Percentiles rank a stretch among this genome's conserved stretches.
These are phyloP conservation scores for Clinocottus analis DNA, from an alignment of 2,113 vertebrate species.

Conservation along the genomic window DNA sequence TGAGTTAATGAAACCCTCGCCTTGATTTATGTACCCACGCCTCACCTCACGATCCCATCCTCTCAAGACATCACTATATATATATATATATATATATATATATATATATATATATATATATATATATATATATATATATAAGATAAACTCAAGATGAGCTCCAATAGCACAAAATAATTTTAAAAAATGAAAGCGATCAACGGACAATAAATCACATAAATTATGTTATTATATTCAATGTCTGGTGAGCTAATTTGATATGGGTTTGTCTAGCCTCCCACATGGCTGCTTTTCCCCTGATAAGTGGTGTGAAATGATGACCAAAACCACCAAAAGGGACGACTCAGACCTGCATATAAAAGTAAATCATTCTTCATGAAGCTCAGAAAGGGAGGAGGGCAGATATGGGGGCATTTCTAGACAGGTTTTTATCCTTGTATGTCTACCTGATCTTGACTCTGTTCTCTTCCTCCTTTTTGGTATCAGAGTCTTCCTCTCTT, in stretches of 20 bases:
- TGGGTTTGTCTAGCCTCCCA: neutral
- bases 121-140: too few species aligned
- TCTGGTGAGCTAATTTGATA: neutral
- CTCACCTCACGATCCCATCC: too few species aligned
- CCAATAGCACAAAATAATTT: neutral
- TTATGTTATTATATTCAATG: neutral
- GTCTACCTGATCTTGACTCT: constrained; percentile 10
- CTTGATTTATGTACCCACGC: too few species aligned
- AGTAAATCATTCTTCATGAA: neutral
- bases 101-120: too few species aligned
- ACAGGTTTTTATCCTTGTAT: neutral
- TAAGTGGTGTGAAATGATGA: constrained; percentile 20
- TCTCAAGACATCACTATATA: too few species aligned
- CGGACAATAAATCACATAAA: neutral
- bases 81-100: too few species aligned
- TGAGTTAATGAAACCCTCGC: too few species aligned
- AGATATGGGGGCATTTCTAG: constrained; percentile 38
- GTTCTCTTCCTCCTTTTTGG: neutral
- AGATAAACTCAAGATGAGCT: neutral
- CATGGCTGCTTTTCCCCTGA: neutral
- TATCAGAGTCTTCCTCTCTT: constrained; percentile 6
- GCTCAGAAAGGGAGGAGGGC: neutral
- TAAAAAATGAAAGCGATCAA: neutral
- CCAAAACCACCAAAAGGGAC: constrained; percentile 5
- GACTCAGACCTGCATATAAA: constrained; percentile 38